Base-by-base conservation (phyloP, 2,888 invertebrate genomes). In the Drosophila cyrtoloma region DNA sequence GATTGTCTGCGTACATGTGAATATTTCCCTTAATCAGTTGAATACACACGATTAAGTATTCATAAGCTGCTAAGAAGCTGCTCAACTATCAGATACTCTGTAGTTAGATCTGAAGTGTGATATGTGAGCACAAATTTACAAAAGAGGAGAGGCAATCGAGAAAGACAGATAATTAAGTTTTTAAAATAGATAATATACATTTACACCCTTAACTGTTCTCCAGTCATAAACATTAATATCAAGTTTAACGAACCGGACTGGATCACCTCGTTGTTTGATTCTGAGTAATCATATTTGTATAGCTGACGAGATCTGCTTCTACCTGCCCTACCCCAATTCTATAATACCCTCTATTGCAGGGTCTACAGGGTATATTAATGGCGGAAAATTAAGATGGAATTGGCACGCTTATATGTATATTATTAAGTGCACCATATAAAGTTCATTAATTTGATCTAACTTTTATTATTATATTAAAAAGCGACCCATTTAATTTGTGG, bases 361-460 rank as follows among this genome's bases (percentile, higher is more conserved):
- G 5, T n/a, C 3, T 14, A 16, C 28, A n/a, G 22, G 9, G 12
- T n/a, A 16, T 19, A 3, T 30, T 2, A 33, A 53, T 22, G 33
- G 2, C 1, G 12, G 3, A 32, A 26, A 44, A 63, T 28, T 33
- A 50, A 22, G n/a, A 33, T 16, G 26, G 10, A 57, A 22, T 39
- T 26, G 32, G 9, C 22, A 19, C 16, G 33, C 3, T 52, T 28
- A 32, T 56, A 53, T 61, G 19, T 47, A 53, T 35, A 73, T 66
- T 64, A 84, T 77, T 77, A 66, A 79, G 28, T 64, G 55, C 35
- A 58, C 62, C 77, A 66, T 53, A 77, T 71, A 77, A 65, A 47
- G 28, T 12, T 26, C 42, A 42, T 51, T 5, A 33, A 58, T 62
- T 39, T 28, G 12, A 56, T 39, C 47, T 33, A 32, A 37, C 50